Evolutionary conservation across 2,888 invertebrate species (phyloP), one percentile per base, ranked within the genome.

Genomic region (Synanthedon andrenaeformis): DNA sequence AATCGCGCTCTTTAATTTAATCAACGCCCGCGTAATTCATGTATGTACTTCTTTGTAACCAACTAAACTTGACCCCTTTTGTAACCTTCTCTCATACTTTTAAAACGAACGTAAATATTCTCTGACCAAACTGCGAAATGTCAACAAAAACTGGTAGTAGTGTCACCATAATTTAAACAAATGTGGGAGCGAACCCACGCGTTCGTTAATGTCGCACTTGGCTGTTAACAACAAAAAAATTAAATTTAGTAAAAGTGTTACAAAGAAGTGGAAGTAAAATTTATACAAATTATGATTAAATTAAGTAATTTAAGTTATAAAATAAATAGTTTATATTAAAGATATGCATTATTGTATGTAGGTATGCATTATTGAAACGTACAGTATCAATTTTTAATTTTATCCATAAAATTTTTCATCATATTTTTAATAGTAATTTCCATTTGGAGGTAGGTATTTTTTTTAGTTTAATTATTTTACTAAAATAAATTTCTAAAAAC

Each of bases 1-100:
- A 86, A 84, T 86, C 71, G 65, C 74, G 70, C 78, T 74, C 67
- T 82, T 84, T 85, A 86, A 86, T 87, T 86, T 79, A 85, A 86
- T 87, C 84, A 87, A 82, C 85, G 74, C 77, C 72, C 73, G 69
- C 67, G 74, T 79, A 72, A 76, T 76, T 74, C 67, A 69, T 74
- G 69, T 72, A 67, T 68, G 70, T 68, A 51, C 53, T 55, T 55
- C 69, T 64, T 61, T 62, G 57, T 57, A 60, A 66, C 82, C 79
- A 79, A 52, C 64, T 42, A 66, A 64, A 51, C 48, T 19, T 67
- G 79, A 72, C 59, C 79, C 60, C 59, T 65, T 54, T 60, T 59
- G 66, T 64, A 60, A 55, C 57, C 49, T 17, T 17, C 13, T 49
- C 59, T 60, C 59, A 19, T 8, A 12, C 23, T 49, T 19, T 23